These are phyloP conservation scores for Coenobita brevimanus DNA, from an alignment of 1,140 invertebrate genomes.

Conservation along the genomic window DNA sequence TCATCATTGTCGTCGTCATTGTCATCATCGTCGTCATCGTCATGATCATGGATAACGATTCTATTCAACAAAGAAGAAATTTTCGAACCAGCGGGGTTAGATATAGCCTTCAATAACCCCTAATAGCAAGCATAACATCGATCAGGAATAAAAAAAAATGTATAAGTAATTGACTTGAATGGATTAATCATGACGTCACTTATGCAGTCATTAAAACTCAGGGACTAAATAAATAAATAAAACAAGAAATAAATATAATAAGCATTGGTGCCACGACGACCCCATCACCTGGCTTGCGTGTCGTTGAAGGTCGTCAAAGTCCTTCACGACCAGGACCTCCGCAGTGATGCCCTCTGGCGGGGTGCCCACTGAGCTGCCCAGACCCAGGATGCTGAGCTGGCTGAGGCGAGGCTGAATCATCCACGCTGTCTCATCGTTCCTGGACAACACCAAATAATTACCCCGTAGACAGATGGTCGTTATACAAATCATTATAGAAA, in stretches of 20 bases:
- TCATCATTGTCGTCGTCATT: no score
- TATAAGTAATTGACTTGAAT: neutral
- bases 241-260: neutral
- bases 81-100: no score
- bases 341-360: conserved; percentile 73
- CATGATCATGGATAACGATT: no score
- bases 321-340: conserved; percentile 74
- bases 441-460: no score
- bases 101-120: no score
- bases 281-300: conserved; percentile 64
- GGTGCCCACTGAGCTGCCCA: conserved; percentile 74
- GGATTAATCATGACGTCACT: neutral
- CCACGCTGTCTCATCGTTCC: conserved; percentile 73
- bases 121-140: neutral
- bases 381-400: conserved; percentile 72
- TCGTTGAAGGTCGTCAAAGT: conserved; percentile 74
- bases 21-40: no score
- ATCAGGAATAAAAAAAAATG: neutral
- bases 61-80: no score
- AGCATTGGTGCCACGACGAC: neutral
- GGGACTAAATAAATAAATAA: neutral
- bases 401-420: conserved; percentile 73
- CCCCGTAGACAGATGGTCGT: no score
- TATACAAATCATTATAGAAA: no score
- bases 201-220: neutral